These are phyloP conservation scores for Lithobius niger DNA, from an alignment of 1,140 invertebrate genomes.

Conservation along the genomic window DNA sequence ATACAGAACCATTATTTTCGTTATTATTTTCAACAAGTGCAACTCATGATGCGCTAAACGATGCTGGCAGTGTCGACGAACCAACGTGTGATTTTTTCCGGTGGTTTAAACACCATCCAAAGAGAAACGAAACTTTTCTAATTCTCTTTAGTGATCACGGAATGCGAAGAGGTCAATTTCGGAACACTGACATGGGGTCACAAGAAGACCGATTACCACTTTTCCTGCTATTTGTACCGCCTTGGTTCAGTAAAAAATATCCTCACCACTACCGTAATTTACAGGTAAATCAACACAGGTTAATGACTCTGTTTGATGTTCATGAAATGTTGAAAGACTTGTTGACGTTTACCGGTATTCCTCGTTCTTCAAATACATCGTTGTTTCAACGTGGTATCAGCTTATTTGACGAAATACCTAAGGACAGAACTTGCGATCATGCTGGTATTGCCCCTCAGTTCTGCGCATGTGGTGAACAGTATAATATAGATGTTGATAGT, in stretches of 20 bases:
- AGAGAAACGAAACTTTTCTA: conserved; percentile 37
- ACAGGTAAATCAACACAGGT: conserved; percentile 28
- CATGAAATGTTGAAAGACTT: conserved; percentile 33
- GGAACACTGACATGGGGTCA: conserved; percentile 37
- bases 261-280: conserved; percentile 27
- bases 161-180: conserved; percentile 37
- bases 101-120: conserved; percentile 20
- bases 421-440: conserved; percentile 29
- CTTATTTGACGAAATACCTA: conserved; percentile 27
- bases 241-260: conserved; percentile 31
- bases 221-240: conserved; percentile 37
- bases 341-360: not conserved
- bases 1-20: conserved; percentile 1
- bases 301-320: conserved; percentile 37
- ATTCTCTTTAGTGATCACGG: conserved; percentile 45
- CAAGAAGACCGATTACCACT: conserved; percentile 44
- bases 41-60: conserved; percentile 29
- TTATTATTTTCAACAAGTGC: conserved; percentile 31
- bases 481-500: not conserved
- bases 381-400: conserved; percentile 26
- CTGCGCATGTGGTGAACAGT: conserved; percentile 37
- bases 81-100: conserved; percentile 27
- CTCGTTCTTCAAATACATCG: conserved; percentile 12
- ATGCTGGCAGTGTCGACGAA: conserved; percentile 27
- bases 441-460: conserved; percentile 39